phyloP scores from a whole-genome alignment of 35 echinoderm and acorn worm genomes.

The Stichopus chloronotus region DNA sequence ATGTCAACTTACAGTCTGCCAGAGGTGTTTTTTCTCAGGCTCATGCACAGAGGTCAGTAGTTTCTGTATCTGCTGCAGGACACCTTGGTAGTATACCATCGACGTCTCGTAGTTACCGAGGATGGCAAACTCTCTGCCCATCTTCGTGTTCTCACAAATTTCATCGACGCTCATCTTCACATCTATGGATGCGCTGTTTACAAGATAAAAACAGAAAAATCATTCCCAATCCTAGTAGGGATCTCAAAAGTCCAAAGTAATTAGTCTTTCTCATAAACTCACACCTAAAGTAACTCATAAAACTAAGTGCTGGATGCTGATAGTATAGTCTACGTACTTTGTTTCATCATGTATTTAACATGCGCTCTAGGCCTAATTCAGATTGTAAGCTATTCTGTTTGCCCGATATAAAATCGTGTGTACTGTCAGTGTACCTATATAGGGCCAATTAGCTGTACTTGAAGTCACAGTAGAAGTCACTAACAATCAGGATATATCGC shows the following conservation, averaged over 20 bases:
- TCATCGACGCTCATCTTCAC: slow-evolving; percentile 85
- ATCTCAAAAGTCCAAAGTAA: background rate
- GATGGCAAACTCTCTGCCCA: slow-evolving; percentile 94
- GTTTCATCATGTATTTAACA: too few relatives aligned
- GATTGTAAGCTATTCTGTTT: too few relatives aligned
- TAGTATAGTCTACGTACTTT: too few relatives aligned
- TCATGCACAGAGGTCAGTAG: slow-evolving; percentile 79
- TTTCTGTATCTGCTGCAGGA: slow-evolving; percentile 98
- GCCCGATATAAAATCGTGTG: too few relatives aligned
- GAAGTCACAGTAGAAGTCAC: too few relatives aligned
- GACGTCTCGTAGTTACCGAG: slow-evolving; percentile 99
- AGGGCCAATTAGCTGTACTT: too few relatives aligned
- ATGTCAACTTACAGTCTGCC: slow-evolving; percentile 85
- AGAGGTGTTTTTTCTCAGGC: slow-evolving; percentile 87
- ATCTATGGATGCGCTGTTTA: background rate
- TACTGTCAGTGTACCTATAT: too few relatives aligned
- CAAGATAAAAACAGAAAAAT: background rate
- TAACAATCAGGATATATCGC: too few relatives aligned
- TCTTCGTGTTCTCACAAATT: slow-evolving; percentile 99
- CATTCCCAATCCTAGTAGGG: background rate
- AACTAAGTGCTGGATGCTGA: too few relatives aligned
- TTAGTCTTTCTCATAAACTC: too few relatives aligned
- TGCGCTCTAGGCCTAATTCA: too few relatives aligned
- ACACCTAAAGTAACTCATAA: too few relatives aligned
- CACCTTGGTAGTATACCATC: slow-evolving; percentile 93